Base-by-base conservation (phyloP, 2,113 vertebrate genomes). In the Syngnathus floridae region DNA sequence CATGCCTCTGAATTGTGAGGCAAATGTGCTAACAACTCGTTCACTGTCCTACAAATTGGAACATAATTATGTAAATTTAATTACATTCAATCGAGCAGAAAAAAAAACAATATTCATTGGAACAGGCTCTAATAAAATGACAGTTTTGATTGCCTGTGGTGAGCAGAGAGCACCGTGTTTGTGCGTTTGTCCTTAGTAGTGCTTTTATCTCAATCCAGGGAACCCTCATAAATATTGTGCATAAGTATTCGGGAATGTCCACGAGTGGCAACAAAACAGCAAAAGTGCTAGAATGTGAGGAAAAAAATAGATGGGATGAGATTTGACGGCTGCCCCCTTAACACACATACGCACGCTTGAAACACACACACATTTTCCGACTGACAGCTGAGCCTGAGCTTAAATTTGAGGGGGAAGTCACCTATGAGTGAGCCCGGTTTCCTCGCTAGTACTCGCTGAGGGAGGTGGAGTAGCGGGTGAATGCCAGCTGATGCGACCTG, bases 401-500 rank as follows among this genome's bases (percentile, higher is more conserved):
- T 51, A 64, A 77, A 57, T 64, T 17, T 17, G 56, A 57, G 48
- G 49, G 59, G 62, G 77, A 77, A 70, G 76, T 81, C 81, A 86
- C 83, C 82, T 80, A 76, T 72, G 48, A 77, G 66, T 73, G 82
- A 87, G 84, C 43, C 76, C 40, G n/a, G 76, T 63, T 74, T 70
- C 54, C 65, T 71, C 69, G 61, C 73, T 74, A 76, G 79, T 74
- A 74, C 26, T 67, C 1, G 37, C 66, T 73, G 7, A 4, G 59
- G 2, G 67, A 70, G 54, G 48, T 49, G 63, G 63, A 66, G 59
- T 57, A 51, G 70, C 4, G 58, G 74, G 65, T 67, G 66, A 5
- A 51, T 57, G 63, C 74, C 81, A 84, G 81, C 82, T 83, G 81
- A 84, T 79, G 71, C 81, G 7, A 76, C 74, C 81, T 75, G 80